Base-by-base conservation (phyloP, 2,888 invertebrate genomes). In the Drosophila gaucha region DNA sequence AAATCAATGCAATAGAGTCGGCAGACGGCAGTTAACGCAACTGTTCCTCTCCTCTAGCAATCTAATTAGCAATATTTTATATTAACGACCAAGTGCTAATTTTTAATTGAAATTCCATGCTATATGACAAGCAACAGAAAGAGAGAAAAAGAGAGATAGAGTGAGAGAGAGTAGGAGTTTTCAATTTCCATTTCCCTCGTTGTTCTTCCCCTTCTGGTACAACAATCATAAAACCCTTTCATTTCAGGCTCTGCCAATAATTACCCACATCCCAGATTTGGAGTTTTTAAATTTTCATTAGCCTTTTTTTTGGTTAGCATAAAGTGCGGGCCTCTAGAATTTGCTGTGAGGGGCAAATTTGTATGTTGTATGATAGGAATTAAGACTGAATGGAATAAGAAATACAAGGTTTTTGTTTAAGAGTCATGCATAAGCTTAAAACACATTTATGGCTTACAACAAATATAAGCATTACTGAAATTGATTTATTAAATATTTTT, bases 31-130 rank as follows among this genome's bases (percentile, higher is more conserved):
- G 73, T 59, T 59, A 56, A 31, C 62, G 57, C 62, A 50, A 63
- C 57, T 56, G 58, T 47, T 24, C 33, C 33, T 2, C 39, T 33
- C 57, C 46, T 35, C 63, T 49, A 18, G 22, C 71, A 82, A 82
- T 85, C 83, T 84, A 87, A 84, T 84, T 84, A 84, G 79, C 79
- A 85, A 87, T 82, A 87, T 85, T 85, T 84, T 85, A 76, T 73
- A 76, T 76, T 82, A 85, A 85, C 88, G 82, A 70, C 55, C 76
- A 70, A 74, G 67, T 85, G 83, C 83, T 82, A 76, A 87, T 85
- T 87, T 73, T 82, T 69, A 87, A 84, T 84, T 87, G 86, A 79
- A 87, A 85, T 73, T 87, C 76, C 70, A 76, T 68, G 66, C 73
- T 58, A 30, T 52, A 58, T 41, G 46, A 46, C 46, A 44, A 46